phyloP scores from a whole-genome alignment of 2,113 vertebrate species.

The Urocitellus parryii region DNA sequence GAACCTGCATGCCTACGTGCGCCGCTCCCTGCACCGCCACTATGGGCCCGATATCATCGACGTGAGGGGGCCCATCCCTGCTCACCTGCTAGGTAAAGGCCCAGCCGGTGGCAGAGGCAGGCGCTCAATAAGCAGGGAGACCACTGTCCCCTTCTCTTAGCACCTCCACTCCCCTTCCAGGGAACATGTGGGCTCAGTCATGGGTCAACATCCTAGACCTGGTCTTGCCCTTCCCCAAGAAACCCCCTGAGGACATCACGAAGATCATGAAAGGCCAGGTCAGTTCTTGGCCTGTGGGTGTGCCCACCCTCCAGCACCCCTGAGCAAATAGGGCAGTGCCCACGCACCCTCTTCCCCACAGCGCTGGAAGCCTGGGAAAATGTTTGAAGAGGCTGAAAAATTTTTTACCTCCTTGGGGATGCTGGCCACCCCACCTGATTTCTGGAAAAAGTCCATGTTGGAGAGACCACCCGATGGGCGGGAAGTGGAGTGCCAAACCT shows the following conservation, averaged over 20 bases:
- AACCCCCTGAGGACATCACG: conserved; percentile 93
- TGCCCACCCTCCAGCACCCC: neutral
- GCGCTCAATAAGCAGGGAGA: fast-evolving
- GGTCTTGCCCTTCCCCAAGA: conserved; percentile 90
- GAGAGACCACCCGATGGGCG: conserved; percentile 80
- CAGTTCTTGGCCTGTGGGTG: neutral
- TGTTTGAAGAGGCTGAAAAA: conserved; percentile 93
- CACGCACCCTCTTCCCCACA: conserved; percentile 69
- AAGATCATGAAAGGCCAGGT: conserved; percentile 94
- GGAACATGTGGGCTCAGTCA: conserved; percentile 99
- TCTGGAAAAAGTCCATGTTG: conserved; percentile 88
- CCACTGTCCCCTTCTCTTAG: neutral
- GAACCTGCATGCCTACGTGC: conserved; percentile 94
- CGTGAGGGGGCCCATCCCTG: conserved; percentile 94
- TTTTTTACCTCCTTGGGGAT: conserved; percentile 94
- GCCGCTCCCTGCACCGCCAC: conserved; percentile 89
- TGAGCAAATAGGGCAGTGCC: neutral
- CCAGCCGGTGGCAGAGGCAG: neutral
- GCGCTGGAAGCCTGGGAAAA: conserved; percentile 91
- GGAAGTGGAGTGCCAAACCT: conserved; percentile 88
- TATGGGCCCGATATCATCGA: conserved; percentile 90
- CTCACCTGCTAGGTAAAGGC: conserved; percentile 94
- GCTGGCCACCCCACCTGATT: conserved; percentile 87
- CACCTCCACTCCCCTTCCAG: conserved; percentile 78
- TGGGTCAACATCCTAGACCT: conserved; percentile 95